These are phyloP conservation scores for Montipora foliosa DNA, from an alignment of 64 coral and sea anemone genomes.

Conservation along the genomic window DNA sequence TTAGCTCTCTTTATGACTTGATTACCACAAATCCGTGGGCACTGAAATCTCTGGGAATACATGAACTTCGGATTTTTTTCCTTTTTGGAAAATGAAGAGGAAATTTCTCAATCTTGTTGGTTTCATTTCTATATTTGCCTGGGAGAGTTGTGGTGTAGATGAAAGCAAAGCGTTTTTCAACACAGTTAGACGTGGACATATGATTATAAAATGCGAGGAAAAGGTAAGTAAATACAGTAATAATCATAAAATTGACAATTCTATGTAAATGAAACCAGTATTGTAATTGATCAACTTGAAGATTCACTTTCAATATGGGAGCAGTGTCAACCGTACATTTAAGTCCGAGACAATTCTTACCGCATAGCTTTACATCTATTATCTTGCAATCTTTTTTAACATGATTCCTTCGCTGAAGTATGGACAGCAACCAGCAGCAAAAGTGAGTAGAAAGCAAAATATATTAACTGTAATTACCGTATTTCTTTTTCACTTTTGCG, in stretches of 20 bases:
- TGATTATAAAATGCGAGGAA: slow-evolving; percentile 33
- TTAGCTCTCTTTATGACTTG: background rate
- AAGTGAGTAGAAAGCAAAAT: too few relatives aligned
- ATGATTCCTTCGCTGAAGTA: too few relatives aligned
- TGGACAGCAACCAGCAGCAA: too few relatives aligned
- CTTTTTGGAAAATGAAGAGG: background rate
- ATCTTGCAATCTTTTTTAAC: too few relatives aligned
- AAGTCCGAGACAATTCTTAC: too few relatives aligned
- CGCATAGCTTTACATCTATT: too few relatives aligned
- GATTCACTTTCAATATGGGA: too few relatives aligned
- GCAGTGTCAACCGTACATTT: too few relatives aligned
- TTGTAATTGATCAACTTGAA: too few relatives aligned
- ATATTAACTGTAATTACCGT: too few relatives aligned
- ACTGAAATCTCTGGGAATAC: background rate
- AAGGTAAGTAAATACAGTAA: background rate
- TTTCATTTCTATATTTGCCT: background rate
- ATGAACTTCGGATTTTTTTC: background rate
- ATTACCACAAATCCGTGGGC: too few relatives aligned
- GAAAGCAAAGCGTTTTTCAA: background rate
- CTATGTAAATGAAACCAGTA: background rate
- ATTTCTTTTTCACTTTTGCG: too few relatives aligned
- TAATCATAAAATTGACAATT: background rate
- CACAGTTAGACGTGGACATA: background rate
- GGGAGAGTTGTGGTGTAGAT: background rate
- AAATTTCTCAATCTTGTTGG: background rate